phyloP scores from a whole-genome alignment of 1,140 invertebrate species.

The Chrysopa pallens region DNA sequence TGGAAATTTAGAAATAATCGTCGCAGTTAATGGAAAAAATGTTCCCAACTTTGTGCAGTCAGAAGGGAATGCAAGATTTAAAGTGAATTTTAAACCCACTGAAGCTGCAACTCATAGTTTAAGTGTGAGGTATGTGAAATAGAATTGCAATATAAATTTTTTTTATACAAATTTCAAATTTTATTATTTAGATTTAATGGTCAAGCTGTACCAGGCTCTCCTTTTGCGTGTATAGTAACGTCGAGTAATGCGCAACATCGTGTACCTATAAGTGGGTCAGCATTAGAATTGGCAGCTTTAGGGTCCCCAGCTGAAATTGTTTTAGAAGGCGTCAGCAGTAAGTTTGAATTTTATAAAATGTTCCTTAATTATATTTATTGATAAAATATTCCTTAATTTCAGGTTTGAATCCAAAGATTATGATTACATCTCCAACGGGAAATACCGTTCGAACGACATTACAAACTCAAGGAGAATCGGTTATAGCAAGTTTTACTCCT shows the following conservation, averaged over 20 bases:
- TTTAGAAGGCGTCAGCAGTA: constrained; percentile 30
- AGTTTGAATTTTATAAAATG: constrained; percentile 6
- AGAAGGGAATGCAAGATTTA: constrained; percentile 90
- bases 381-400: constrained; percentile 9
- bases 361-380: not conserved
- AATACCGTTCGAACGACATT: constrained; percentile 48
- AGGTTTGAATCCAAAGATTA: constrained; percentile 43
- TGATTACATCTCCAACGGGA: constrained; percentile 61
- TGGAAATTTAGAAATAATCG: constrained; percentile 94
- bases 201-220: constrained; percentile 82
- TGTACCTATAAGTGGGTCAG: constrained; percentile 32
- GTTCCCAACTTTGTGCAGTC: constrained; percentile 97
- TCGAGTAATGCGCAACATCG: constrained; percentile 25
- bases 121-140: constrained; percentile 41
- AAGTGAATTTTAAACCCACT: constrained; percentile 92
- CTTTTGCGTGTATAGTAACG: constrained; percentile 66
- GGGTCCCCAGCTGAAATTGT: constrained; percentile 32
- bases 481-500: constrained; percentile 60
- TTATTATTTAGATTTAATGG: constrained; percentile 67
- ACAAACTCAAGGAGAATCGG: constrained; percentile 39
- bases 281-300: constrained; percentile 35
- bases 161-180: not conserved
- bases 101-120: constrained; percentile 74
- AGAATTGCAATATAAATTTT: not conserved
- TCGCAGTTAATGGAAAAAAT: constrained; percentile 91